phyloP scores from a whole-genome alignment of 2,113 vertebrate genomes.

The Hylia prasina region DNA sequence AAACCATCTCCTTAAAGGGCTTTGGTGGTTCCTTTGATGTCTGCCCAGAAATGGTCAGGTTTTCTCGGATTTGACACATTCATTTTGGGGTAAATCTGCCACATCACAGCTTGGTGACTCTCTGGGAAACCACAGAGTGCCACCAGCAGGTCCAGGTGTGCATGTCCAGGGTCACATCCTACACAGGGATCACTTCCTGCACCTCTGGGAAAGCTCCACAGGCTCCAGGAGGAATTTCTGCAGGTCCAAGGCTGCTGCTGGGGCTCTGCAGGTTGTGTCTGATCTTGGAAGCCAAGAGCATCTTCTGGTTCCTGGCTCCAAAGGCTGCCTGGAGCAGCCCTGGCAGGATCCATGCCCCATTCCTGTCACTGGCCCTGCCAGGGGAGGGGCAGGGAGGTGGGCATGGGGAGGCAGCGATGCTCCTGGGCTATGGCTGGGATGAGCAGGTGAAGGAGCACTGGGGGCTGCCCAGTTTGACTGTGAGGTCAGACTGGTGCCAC shows the following conservation, averaged over 20 bases:
- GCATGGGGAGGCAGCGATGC: fast-evolving
- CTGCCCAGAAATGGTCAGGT: neutral
- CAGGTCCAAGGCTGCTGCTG: neutral
- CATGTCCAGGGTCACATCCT: neutral
- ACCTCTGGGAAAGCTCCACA: neutral
- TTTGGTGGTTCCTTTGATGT: neutral
- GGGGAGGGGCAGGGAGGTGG: neutral
- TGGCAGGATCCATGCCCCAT: neutral
- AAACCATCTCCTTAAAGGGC: neutral
- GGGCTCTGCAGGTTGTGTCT: neutral
- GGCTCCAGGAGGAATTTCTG: neutral
- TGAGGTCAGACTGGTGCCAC: neutral
- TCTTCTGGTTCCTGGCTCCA: neutral
- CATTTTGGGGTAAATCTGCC: neutral
- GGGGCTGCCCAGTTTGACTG: neutral
- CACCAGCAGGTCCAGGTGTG: neutral
- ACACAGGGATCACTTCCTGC: neutral
- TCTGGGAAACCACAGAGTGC: neutral
- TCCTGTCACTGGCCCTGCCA: neutral
- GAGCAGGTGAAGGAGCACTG: fast-evolving
- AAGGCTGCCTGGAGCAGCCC: neutral
- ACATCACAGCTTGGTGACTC: neutral
- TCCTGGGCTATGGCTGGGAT: too few species aligned
- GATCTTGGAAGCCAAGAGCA: neutral
- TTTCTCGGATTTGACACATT: neutral